These are phyloP conservation scores for Prunella himalayana DNA, from an alignment of 2,113 vertebrate genomes.

Conservation along the genomic window DNA sequence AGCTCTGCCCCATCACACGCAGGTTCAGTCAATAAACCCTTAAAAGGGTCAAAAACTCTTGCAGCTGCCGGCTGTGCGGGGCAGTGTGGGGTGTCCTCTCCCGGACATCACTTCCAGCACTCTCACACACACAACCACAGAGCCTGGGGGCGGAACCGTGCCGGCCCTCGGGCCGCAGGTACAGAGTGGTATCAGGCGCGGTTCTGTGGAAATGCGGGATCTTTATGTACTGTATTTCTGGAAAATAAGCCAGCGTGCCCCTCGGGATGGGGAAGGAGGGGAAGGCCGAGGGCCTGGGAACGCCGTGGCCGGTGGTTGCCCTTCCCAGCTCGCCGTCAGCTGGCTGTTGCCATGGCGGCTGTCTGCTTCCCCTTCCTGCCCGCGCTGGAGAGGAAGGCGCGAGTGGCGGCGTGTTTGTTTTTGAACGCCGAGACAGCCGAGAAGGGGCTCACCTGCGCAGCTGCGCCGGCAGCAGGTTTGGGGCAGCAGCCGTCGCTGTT, in stretches of 20 bases:
- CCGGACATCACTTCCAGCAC: not conserved
- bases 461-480: not conserved
- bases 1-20: not conserved
- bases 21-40: not conserved
- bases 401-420: constrained; percentile 36
- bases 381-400: not conserved
- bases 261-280: not conserved
- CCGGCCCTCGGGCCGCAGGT: fast-evolving
- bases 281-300: constrained; percentile 37
- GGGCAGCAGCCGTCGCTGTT: not conserved
- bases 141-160: fast-evolving
- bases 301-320: not conserved
- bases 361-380: constrained; percentile 49
- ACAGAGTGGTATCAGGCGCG: not conserved
- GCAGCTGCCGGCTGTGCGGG: not conserved
- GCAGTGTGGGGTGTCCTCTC: not conserved
- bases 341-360: constrained; percentile 20
- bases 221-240: not conserved
- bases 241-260: not conserved
- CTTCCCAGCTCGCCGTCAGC: constrained; percentile 49
- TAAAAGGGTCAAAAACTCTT: not conserved
- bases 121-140: no score
- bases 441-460: constrained; percentile 21
- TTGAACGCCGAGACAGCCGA: not conserved
- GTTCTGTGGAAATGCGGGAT: not conserved